These are phyloP conservation scores for Shinisaurus crocodilurus DNA, from an alignment of 2,113 vertebrate species.

Conservation along the genomic window DNA sequence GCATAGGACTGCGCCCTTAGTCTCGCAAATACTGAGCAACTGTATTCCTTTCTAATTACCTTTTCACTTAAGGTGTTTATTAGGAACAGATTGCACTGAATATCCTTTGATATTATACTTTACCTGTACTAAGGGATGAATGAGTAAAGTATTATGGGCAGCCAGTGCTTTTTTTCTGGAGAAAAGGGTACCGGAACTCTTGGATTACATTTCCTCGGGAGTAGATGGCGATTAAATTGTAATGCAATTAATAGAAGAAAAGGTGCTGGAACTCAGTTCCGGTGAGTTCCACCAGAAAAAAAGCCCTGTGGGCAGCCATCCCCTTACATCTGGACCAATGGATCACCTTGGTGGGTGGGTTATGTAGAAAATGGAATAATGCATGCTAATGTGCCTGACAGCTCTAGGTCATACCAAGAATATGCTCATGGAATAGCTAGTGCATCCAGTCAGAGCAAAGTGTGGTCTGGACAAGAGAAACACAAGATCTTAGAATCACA, in stretches of 20 bases:
- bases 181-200: no score
- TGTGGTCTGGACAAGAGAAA: background rate
- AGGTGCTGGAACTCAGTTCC: no score
- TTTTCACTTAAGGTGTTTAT: background rate
- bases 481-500: no score
- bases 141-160: background rate
- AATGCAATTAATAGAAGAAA: no score
- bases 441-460: background rate
- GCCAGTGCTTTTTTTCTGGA: no score
- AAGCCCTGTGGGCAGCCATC: no score
- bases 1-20: background rate
- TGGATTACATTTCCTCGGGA: no score
- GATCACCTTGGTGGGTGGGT: background rate
- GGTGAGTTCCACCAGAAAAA: no score
- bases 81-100: background rate
- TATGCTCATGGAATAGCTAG: background rate
- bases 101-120: background rate
- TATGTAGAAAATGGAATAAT: background rate
- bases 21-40: background rate
- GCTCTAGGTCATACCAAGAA: background rate
- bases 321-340: background rate
- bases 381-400: background rate
- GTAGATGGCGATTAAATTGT: no score
- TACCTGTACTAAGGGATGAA: background rate
- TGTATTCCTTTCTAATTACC: background rate